These are phyloP conservation scores for Calycopis cecrops DNA, from an alignment of 1,140 invertebrate species.

Conservation along the genomic window DNA sequence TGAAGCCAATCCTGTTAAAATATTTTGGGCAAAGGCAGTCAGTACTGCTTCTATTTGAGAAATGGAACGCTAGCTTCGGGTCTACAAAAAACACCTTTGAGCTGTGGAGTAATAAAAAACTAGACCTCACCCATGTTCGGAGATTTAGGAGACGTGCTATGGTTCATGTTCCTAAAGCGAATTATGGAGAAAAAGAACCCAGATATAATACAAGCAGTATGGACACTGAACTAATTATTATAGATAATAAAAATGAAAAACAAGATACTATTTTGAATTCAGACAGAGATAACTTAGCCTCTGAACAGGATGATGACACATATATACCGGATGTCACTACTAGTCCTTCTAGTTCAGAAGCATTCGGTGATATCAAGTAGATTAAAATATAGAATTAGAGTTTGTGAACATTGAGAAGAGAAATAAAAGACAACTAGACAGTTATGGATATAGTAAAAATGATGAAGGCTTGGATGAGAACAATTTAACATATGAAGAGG, in stretches of 20 bases:
- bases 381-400: slow-evolving; percentile 2
- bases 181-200: slow-evolving; percentile 28
- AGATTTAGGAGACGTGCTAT: slow-evolving; percentile 9
- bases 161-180: slow-evolving; percentile 8
- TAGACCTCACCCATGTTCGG: slow-evolving; percentile 8
- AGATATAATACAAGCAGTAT: slow-evolving; percentile 12
- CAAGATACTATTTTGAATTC: not conserved
- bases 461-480: slow-evolving; percentile 6
- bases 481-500: slow-evolving; percentile 9
- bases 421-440: not conserved
- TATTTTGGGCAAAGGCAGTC: not conserved
- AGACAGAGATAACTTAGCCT: slow-evolving; percentile 11
- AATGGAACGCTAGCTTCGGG: slow-evolving; percentile 14
- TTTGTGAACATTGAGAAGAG: slow-evolving; percentile 5
- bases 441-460: slow-evolving; percentile 15
- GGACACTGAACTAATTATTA: slow-evolving; percentile 12
- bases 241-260: slow-evolving; percentile 12
- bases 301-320: slow-evolving; percentile 15
- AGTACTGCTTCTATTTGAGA: slow-evolving; percentile 10
- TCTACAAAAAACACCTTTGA: slow-evolving; percentile 12
- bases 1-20: slow-evolving; percentile 29
- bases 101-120: slow-evolving; percentile 12
- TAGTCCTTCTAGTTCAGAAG: slow-evolving; percentile 12
- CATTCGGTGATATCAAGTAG: slow-evolving; percentile 10
- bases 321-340: slow-evolving; percentile 4